Base-by-base conservation (phyloP, 2,797 vertebrate species). In the Cuculus canorus region DNA sequence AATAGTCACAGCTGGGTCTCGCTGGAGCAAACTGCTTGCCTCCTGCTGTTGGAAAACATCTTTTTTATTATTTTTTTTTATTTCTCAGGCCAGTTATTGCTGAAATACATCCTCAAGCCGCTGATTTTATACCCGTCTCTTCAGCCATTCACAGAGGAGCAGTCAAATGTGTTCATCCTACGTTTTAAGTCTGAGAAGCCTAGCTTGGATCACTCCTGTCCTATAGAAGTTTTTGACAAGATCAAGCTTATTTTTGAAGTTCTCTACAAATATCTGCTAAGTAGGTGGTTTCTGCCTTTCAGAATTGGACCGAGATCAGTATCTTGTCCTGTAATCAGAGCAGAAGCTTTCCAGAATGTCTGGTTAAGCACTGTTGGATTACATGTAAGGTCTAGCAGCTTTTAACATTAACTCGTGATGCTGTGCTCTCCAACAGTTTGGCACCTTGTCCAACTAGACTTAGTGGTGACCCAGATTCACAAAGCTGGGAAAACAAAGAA, bases 91-190 rank as follows among this genome's bases (percentile, higher is more conserved):
- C 98, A 99, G 79, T 92, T 99, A 73, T 96, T 99, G 95, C 87
- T 99, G 96, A 99, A 99, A 86, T 97, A 98, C 95, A 94, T 99
- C 93, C 95, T 99, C 76, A 99, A 98, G 97, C 99, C 99, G 0
- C 75, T 99, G 96, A 98, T 99, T 65, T 96, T 97, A 3, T 98
- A 98, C 87, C 98, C 98, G 0, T 98, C 98, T 2, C 97, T 99
- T 86, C 95, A 97, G 24, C 98, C 98, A 35, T 86, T 95, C 70
- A 95, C 98, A 43, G 97, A 97, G 11, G 98, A 98, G 21, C 98
- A 98, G 86, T 83, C 97, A 11, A 97, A 98, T 21, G 94, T 94
- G 13, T 97, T 98, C 64, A 25, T 97, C 57, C 84, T 99, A 64
- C 96, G 95, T 39, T 97, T 99, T 60, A 97, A 98, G 75, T 95